phyloP scores from a whole-genome alignment of 2,888 invertebrate genomes.

The Microplitis manilae region DNA sequence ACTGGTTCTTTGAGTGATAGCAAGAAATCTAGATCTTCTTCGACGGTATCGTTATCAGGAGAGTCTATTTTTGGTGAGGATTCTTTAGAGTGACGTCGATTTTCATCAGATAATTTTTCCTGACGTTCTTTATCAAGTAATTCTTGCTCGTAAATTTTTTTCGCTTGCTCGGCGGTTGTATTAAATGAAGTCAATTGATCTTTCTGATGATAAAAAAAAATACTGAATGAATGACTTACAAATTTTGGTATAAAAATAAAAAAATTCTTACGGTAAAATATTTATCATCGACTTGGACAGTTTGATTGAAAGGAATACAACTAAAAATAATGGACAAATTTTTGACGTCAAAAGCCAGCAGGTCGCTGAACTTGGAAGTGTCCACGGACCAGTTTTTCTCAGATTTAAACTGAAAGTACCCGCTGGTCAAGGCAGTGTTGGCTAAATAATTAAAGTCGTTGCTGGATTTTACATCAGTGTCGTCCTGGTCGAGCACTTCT shows the following conservation, averaged over 20 bases:
- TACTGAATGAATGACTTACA: not conserved
- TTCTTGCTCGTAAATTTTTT: constrained; percentile 41
- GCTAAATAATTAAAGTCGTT: constrained; percentile 70
- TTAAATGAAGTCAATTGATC: constrained; percentile 59
- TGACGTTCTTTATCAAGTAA: constrained; percentile 17
- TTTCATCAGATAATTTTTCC: constrained; percentile 40
- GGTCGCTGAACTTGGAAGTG: constrained; percentile 65
- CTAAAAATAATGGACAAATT: constrained; percentile 69
- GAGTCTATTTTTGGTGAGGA: constrained; percentile 4
- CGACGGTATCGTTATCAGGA: constrained; percentile 34
- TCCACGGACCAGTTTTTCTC: constrained; percentile 72
- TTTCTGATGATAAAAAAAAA: constrained; percentile 49
- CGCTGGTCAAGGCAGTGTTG: constrained; percentile 65
- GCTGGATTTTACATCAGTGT: constrained; percentile 44
- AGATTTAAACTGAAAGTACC: constrained; percentile 70
- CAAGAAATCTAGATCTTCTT: constrained; percentile 64
- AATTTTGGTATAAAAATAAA: not conserved
- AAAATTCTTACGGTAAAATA: constrained; percentile 68
- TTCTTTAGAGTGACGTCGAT: constrained; percentile 24
- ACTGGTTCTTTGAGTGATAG: constrained; percentile 61
- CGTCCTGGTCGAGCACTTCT: not conserved
- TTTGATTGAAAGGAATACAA: constrained; percentile 73
- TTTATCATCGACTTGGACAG: constrained; percentile 66
- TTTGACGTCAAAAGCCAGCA: constrained; percentile 71
- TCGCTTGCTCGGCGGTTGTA: constrained; percentile 51